These are phyloP conservation scores for Formica exsecta DNA, from an alignment of 1,140 invertebrate species.

Conservation along the genomic window DNA sequence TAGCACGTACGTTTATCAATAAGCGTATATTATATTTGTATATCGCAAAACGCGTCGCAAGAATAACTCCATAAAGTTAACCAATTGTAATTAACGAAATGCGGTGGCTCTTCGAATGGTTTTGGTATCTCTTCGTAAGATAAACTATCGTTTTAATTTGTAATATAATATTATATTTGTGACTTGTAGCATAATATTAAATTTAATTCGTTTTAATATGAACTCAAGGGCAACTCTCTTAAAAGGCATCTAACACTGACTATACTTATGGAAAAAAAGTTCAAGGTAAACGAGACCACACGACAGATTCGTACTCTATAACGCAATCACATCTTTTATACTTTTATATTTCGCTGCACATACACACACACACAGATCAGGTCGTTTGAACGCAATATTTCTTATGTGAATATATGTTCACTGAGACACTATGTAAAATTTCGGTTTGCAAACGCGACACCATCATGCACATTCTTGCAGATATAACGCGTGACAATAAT, in stretches of 20 bases:
- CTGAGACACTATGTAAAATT: conserved; percentile 5
- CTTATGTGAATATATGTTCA: conserved; percentile 55
- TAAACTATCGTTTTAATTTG: conserved; percentile 3
- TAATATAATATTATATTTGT: neutral
- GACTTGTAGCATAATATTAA: neutral
- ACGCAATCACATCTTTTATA: conserved; percentile 76
- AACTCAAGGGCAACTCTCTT: conserved; percentile 26
- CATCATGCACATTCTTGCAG: conserved; percentile 47
- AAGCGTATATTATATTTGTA: conserved; percentile 2
- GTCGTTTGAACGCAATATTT: conserved; percentile 47
- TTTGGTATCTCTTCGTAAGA: neutral
- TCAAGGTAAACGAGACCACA: conserved; percentile 50
- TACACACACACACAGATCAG: neutral
- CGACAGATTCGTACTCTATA: conserved; percentile 26
- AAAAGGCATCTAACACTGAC: conserved; percentile 53
- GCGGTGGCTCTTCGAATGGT: conserved; percentile 14
- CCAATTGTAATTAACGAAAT: conserved; percentile 16
- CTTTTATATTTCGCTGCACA: conserved; percentile 76
- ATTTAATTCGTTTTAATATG: conserved; percentile 35
- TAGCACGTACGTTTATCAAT: conserved; percentile 3
- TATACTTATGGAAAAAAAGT: conserved; percentile 50
- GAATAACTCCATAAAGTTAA: conserved; percentile 20
- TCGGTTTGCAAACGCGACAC: conserved; percentile 52
- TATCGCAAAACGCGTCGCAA: conserved; percentile 17
- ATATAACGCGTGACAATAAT: conserved; percentile 72